phyloP scores from a whole-genome alignment of 2,113 vertebrate genomes.

The Anoplopoma fimbria region DNA sequence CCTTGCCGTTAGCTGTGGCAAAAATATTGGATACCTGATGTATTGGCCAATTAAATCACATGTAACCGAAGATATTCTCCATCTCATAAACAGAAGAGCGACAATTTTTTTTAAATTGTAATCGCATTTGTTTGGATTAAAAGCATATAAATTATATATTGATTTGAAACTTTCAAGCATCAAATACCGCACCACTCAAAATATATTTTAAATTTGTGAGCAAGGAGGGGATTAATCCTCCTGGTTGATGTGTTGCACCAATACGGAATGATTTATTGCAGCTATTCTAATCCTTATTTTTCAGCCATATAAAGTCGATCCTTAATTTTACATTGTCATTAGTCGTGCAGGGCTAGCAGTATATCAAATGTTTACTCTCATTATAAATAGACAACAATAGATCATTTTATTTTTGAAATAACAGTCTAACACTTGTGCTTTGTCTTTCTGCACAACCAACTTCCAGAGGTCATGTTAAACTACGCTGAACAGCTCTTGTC shows the following conservation, averaged over 20 bases:
- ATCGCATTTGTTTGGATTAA: not conserved
- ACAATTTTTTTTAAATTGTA: too few species aligned
- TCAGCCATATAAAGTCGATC: not conserved
- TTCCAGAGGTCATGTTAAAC: not conserved
- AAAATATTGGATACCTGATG: not conserved
- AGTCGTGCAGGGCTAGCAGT: not conserved
- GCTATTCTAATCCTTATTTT: not conserved
- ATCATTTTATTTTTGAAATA: too few species aligned
- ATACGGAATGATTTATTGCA: not conserved
- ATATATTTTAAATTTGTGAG: not conserved
- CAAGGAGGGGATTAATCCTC: not conserved
- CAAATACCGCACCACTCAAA: not conserved
- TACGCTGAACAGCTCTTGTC: not conserved
- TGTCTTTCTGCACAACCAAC: not conserved
- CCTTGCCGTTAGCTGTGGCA: not conserved
- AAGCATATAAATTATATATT: not conserved
- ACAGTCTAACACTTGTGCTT: not conserved
- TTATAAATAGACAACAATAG: not conserved
- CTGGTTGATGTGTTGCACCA: not conserved
- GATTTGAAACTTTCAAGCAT: not conserved
- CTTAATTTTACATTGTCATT: slow-evolving; percentile 4
- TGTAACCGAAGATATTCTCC: not conserved
- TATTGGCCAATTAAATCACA: not conserved
- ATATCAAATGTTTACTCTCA: not conserved
- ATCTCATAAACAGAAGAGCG: not conserved